Percentiles rank a stretch among this genome's conserved stretches.
Evolutionary conservation across 2,888 invertebrate species (phyloP).

Genomic region (Drosophila percnosoma): DNA sequence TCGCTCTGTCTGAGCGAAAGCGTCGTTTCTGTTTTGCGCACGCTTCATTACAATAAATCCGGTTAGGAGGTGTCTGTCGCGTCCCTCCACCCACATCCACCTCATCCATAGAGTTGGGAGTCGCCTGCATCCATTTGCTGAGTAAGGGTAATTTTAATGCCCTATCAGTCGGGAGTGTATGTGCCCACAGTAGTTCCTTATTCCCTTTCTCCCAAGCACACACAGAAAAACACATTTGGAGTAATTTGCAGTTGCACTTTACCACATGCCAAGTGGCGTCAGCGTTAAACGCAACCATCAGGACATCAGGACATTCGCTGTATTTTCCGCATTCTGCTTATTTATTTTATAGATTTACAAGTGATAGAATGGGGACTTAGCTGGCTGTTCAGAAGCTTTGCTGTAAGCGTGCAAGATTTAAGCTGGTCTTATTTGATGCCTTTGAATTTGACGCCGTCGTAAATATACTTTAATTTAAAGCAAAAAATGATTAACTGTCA

Average conservation of each 20-base stretch:
- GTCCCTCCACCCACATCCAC: slow-evolving; percentile 9
- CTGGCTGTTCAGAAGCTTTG: not conserved
- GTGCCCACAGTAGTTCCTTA: slow-evolving; percentile 7
- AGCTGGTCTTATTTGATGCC: not conserved
- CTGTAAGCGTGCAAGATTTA: not conserved
- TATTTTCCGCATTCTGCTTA: slow-evolving; percentile 13
- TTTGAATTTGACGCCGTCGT: not conserved
- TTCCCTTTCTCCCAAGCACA: not conserved
- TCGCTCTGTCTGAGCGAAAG: slow-evolving; percentile 58
- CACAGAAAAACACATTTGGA: slow-evolving; percentile 19
- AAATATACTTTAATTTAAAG: not conserved
- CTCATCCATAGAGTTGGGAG: not conserved
- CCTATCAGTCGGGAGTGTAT: slow-evolving; percentile 64
- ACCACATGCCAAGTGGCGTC: slow-evolving; percentile 47
- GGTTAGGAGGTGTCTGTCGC: slow-evolving; percentile 64
- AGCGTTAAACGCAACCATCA: slow-evolving; percentile 44
- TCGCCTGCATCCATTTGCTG: slow-evolving; percentile 17
- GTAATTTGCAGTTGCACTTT: slow-evolving; percentile 61
- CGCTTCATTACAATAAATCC: slow-evolving; percentile 84
- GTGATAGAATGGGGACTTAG: not conserved
- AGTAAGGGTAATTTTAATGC: slow-evolving; percentile 79
- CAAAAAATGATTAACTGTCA: not conserved
- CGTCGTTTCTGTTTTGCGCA: slow-evolving; percentile 79
- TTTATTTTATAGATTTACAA: slow-evolving; percentile 28
- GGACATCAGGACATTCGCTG: slow-evolving; percentile 29